Base-by-base conservation (phyloP, 2,113 vertebrate species). In the Plecotus auritus region DNA sequence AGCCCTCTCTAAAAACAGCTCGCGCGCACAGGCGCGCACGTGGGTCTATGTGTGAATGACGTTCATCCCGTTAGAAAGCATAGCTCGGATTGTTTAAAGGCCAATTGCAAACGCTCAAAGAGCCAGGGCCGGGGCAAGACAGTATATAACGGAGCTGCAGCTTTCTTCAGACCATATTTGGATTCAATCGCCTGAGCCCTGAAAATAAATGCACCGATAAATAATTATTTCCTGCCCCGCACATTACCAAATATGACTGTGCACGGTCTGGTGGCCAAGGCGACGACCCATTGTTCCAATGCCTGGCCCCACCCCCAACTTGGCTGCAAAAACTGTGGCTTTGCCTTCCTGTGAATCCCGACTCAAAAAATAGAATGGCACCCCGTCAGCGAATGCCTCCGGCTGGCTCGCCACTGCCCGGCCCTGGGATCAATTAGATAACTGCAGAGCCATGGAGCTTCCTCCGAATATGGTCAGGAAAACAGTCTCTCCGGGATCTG, bases 161-260 rank as follows among this genome's bases (percentile, higher is more conserved):
- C 73, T 95, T 37, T 95, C 93, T 96, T 88, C 89, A 73, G 88
- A 89, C 97, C 97, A 97, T 97, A 96, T 97, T 97, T 97, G 97
- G 97, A 96, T 90, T 92, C 91, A 72, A 1, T 84, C 9, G 93
- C 93, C 76, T 96, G 23, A 91, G 88, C 23, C 91, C 89, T 94
- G 96, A 97, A 97, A 97, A 97, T 95, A 96, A 97, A 95, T 84
- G 88, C 56, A 88, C 88, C 13, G 1, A 96, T 96, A 95, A 97
- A 97, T 96, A 96, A 96, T 96, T 83, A 97, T 96, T 95, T 94
- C 89, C 97, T 94, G 91, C 84, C 74, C 89, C 70, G 78, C 86
- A 91, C 42, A 94, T 91, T 86, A 95, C 97, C 97, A 97, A 97
- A 97, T 97, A 97, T 96, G 95, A 86, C 94, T 67, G 66, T 82